Percentiles rank a stretch among this genome's conserved stretches.
These are phyloP conservation scores for Lethocerus indicus DNA, from an alignment of 1,140 invertebrate genomes.

Conservation along the genomic window DNA sequence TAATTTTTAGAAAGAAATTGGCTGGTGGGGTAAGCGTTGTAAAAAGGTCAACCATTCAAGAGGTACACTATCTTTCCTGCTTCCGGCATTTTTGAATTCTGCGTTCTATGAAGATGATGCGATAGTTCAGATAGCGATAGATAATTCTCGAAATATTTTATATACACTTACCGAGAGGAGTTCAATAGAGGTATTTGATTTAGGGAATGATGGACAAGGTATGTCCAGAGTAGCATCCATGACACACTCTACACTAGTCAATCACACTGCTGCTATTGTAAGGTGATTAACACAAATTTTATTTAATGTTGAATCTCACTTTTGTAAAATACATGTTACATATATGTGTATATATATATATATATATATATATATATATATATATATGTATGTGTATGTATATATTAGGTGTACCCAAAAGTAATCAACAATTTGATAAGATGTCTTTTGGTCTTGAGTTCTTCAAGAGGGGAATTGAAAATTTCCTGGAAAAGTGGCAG, in stretches of 20 bases:
- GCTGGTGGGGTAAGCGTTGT: slow-evolving; percentile 91
- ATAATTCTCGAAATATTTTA: slow-evolving; percentile 77
- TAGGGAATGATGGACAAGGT: slow-evolving; percentile 59
- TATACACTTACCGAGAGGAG: slow-evolving; percentile 77
- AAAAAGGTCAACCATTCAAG: slow-evolving; percentile 90
- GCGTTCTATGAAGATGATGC: slow-evolving; percentile 74
- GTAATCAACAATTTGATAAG: too few relatives aligned
- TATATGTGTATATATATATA: too few relatives aligned
- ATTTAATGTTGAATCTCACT: slow-evolving; percentile 1
- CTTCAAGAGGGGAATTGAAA: too few relatives aligned
- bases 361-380: too few relatives aligned
- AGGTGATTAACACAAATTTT: slow-evolving; percentile 35
- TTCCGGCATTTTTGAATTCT: slow-evolving; percentile 80
- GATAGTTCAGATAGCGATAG: slow-evolving; percentile 67
- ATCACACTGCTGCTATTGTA: slow-evolving; percentile 56
- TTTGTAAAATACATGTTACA: too few relatives aligned
- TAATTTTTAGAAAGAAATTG: slow-evolving; percentile 45
- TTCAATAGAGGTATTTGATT: slow-evolving; percentile 73
- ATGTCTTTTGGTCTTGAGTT: too few relatives aligned
- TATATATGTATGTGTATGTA: too few relatives aligned
- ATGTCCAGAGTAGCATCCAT: slow-evolving; percentile 55
- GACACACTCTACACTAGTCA: slow-evolving; percentile 60
- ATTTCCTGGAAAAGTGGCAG: too few relatives aligned
- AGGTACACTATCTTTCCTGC: slow-evolving; percentile 66
- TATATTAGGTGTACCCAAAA: too few relatives aligned